Conservation (phyloP, 2,888 invertebrate species). For the Callyntrura guangdongensis region DNA sequence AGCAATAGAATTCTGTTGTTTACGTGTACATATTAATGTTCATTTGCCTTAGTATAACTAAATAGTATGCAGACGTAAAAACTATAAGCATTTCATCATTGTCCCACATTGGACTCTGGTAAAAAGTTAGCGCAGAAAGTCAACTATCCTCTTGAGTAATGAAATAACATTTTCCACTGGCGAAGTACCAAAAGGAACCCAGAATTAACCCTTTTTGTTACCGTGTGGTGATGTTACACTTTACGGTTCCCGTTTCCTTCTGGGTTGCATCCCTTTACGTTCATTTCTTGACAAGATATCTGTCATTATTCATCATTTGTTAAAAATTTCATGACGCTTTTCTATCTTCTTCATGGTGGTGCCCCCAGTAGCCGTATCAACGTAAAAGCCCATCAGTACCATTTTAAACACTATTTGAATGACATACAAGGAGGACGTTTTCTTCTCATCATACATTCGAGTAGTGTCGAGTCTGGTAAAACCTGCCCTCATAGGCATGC, state of each 20-base stretch:
- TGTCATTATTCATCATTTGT: slow-evolving; percentile 84
- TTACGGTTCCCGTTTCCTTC: neutral
- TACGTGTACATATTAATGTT: too few species aligned
- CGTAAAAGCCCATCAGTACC: slow-evolving; percentile 40
- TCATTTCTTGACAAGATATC: slow-evolving; percentile 78
- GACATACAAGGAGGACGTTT: slow-evolving; percentile 4
- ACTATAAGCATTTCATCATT: slow-evolving; percentile 4
- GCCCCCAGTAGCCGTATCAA: slow-evolving; percentile 54
- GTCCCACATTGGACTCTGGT: neutral
- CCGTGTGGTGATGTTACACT: slow-evolving; percentile 2
- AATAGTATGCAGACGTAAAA: too few species aligned
- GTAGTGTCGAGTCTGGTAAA: neutral
- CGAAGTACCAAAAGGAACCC: neutral
- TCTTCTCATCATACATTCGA: neutral
- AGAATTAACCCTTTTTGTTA: neutral
- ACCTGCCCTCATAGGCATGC: neutral
- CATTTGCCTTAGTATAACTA: too few species aligned
- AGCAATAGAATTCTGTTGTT: neutral
- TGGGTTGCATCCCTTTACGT: slow-evolving; percentile 58
- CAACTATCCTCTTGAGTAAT: slow-evolving; percentile 24
- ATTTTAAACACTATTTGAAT: slow-evolving; percentile 56
- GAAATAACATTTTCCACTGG: neutral
- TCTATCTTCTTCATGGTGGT: slow-evolving; percentile 71
- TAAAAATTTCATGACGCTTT: slow-evolving; percentile 82
- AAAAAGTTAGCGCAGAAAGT: neutral